These are phyloP conservation scores for Cyphomyrus plagiostoma DNA, from an alignment of 2,113 vertebrate genomes.

Conservation along the genomic window DNA sequence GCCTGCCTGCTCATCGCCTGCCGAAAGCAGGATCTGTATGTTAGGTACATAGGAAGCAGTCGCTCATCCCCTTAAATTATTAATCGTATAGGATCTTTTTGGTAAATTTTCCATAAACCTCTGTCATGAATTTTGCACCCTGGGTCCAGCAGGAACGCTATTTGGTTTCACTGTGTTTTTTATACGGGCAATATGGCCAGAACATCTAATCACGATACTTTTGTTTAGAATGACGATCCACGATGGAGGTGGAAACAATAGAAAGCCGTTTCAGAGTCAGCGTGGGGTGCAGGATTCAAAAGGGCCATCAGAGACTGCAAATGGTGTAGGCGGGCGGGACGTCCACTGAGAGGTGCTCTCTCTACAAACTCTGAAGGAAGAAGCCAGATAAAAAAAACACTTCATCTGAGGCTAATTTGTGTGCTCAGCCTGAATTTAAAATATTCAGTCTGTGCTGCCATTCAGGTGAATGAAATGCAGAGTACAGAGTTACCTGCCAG, in stretches of 20 bases:
- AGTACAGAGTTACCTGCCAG: background rate
- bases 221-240: background rate
- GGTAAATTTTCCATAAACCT: background rate
- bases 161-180: background rate
- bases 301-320: background rate
- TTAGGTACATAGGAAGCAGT: background rate
- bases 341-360: background rate
- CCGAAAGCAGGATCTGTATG: background rate
- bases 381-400: background rate
- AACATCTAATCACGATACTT: background rate
- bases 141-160: background rate
- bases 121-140: background rate
- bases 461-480: background rate
- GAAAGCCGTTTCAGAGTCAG: background rate
- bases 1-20: background rate
- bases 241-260: background rate
- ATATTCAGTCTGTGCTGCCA: background rate
- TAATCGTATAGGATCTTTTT: background rate
- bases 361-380: background rate
- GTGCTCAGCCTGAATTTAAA: background rate
- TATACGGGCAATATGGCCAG: background rate
- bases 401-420: background rate
- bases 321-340: background rate
- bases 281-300: background rate
- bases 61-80: background rate